Base-by-base conservation (phyloP, 2,888 invertebrate genomes). In the Megastigmus dorsalis region DNA sequence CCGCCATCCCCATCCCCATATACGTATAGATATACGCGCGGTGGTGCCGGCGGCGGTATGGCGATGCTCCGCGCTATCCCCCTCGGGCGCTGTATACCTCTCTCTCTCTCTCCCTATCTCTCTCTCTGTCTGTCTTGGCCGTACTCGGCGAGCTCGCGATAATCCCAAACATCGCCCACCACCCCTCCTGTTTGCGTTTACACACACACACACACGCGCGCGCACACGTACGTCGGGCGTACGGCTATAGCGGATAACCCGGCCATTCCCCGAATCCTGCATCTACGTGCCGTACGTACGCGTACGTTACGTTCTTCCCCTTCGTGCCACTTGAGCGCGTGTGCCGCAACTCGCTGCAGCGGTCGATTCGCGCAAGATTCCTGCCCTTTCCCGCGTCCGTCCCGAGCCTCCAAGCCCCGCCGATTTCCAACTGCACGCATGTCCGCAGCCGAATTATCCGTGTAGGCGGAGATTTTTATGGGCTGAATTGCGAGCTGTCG, bases 151-250 rank as follows among this genome's bases (percentile, higher is more conserved):
- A n/a, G 10, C 7, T 45, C 30, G 71, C 57, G 71, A 57, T 71
- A 65, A 71, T 65, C 57, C 71, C 26, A 57, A 65, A 65, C 72
- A 65, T 57, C 50, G 65, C 28, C 57, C 45, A n/a, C 18, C 28
- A 2, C 15, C 20, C 36, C n/a, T n/a, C n/a, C n/a, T n/a, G n/a
- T n/a, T n/a, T n/a, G 45, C 5, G 43, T 45, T 15, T 45, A 45
- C 18, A n/a, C n/a, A n/a, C n/a, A n/a, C n/a, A n/a, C n/a, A n/a
- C n/a, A n/a, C n/a, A n/a, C n/a, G n/a, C n/a, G n/a, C n/a, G n/a
- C n/a, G n/a, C n/a, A n/a, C n/a, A n/a, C n/a, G n/a, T n/a, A n/a
- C n/a, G n/a, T n/a, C n/a, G n/a, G n/a, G n/a, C n/a, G n/a, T n/a
- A n/a, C n/a, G n/a, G n/a, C n/a, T n/a, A n/a, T n/a, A n/a, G n/a